A percentile compares a stretch with the other conserved stretches of the same genome.
Conservation (phyloP, 2,113 vertebrate species). For the Halcyon malimbica region DNA sequence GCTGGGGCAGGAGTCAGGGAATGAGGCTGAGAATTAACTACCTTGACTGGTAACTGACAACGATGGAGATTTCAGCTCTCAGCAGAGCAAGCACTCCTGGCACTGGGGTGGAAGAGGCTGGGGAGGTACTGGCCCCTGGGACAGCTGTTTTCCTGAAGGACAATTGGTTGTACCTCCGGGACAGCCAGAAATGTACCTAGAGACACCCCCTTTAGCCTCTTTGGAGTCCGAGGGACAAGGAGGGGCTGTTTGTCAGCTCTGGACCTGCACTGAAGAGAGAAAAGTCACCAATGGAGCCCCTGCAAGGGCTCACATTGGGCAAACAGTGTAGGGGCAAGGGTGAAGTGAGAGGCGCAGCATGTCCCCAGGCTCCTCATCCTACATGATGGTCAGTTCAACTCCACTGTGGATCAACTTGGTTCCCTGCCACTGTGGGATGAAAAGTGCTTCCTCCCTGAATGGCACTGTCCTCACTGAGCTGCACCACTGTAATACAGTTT, state of each 20-base stretch:
- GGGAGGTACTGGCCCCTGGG: neutral
- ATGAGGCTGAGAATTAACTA: neutral
- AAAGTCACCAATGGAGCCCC: neutral
- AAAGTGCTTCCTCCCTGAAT: neutral
- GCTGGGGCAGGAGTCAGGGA: accelerated
- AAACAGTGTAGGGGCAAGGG: accelerated
- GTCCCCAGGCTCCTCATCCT: neutral
- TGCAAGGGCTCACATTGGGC: neutral
- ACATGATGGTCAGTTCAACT: accelerated
- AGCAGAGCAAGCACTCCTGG: accelerated
- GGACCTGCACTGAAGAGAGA: neutral
- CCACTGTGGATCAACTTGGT: neutral
- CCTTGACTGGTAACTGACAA: accelerated
- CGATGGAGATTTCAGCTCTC: neutral
- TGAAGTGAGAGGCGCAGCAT: accelerated
- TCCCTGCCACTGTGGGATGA: neutral
- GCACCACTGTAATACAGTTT: neutral
- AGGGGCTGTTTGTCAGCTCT: neutral
- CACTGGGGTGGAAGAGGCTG: neutral
- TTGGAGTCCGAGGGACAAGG: neutral
- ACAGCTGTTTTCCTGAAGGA: neutral
- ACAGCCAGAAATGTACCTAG: neutral
- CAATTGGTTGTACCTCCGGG: neutral
- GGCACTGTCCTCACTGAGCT: neutral
- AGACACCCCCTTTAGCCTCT: neutral